Evolutionary conservation across 2,888 invertebrate genomes (phyloP).

Genomic region (Oscheius sp.): DNA sequence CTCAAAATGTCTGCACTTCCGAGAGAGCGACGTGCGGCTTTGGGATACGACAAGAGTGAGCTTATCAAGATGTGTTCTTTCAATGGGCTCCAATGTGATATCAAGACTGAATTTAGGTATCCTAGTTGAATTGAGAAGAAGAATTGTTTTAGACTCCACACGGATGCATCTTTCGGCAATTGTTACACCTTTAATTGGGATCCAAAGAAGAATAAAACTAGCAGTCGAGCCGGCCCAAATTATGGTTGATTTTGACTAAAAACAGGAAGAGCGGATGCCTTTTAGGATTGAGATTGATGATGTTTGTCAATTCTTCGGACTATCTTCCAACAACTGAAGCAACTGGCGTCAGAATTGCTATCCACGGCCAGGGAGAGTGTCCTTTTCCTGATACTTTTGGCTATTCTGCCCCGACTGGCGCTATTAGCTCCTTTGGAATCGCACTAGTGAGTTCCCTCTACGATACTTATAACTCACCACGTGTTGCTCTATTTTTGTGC

Average conservation of each 20-base stretch:
- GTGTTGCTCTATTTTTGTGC: too few relatives aligned
- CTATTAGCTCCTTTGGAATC: slow-evolving; percentile 65
- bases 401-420: slow-evolving; percentile 66
- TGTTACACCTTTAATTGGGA: slow-evolving; percentile 68
- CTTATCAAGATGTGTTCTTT: slow-evolving; percentile 67
- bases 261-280: not conserved
- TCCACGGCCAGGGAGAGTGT: slow-evolving; percentile 62
- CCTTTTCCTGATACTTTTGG: slow-evolving; percentile 70
- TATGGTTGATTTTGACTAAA: slow-evolving; percentile 57
- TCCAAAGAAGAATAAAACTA: slow-evolving; percentile 42
- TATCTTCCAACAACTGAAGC: slow-evolving; percentile 69
- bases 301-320: slow-evolving; percentile 67
- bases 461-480: too few relatives aligned
- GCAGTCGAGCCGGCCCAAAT: slow-evolving; percentile 65
- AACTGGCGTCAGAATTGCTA: slow-evolving; percentile 66
- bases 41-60: slow-evolving; percentile 52
- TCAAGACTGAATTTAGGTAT: slow-evolving; percentile 60
- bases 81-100: slow-evolving; percentile 66
- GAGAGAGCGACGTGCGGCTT: slow-evolving; percentile 47
- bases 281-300: slow-evolving; percentile 65
- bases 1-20: slow-evolving; percentile 63
- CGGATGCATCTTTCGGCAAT: slow-evolving; percentile 68
- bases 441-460: slow-evolving; percentile 45
- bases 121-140: not conserved
- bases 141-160: slow-evolving; percentile 53